Evolutionary conservation across 64 coral and sea anemone genomes (phyloP).

Genomic region (Stichodactyla mertensii): DNA sequence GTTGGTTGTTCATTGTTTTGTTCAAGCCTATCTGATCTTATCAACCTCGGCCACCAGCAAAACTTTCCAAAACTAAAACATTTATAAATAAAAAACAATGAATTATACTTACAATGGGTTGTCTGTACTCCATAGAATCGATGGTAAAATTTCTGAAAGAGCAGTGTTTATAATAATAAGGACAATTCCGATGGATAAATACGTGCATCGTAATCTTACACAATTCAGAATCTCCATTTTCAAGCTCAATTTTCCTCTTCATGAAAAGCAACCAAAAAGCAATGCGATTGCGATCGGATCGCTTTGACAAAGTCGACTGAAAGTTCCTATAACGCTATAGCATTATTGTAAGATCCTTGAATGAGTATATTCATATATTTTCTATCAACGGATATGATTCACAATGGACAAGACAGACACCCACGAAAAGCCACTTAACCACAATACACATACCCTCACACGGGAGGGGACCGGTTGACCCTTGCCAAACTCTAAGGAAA

Average conservation of each 20-base stretch:
- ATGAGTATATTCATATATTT: not conserved
- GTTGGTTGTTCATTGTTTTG: not conserved
- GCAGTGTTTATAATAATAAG: conserved; percentile 1
- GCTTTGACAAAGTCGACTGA: not conserved
- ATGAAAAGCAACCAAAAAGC: not conserved
- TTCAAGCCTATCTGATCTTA: not conserved
- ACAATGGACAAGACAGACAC: not conserved
- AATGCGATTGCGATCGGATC: not conserved
- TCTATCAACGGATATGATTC: conserved; percentile 8
- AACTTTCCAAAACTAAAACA: not conserved
- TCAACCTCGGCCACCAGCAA: conserved; percentile 13
- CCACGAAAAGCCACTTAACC: conserved; percentile 4
- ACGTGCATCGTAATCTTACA: not conserved
- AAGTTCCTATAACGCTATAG: not conserved
- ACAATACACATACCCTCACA: not conserved
- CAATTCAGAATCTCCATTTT: conserved; percentile 1
- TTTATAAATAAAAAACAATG: not conserved
- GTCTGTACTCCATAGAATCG: conserved; percentile 44
- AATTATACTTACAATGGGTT: conserved; percentile 37
- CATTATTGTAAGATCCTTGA: not conserved
- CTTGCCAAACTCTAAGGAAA: not conserved
- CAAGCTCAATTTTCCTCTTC: not conserved
- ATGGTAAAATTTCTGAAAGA: conserved; percentile 26
- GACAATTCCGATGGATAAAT: not conserved
- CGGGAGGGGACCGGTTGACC: not conserved